Evolutionary conservation across 2,113 vertebrate genomes (phyloP), one percentile per base, ranked within the genome.

Genomic region (Piprites chloris): DNA sequence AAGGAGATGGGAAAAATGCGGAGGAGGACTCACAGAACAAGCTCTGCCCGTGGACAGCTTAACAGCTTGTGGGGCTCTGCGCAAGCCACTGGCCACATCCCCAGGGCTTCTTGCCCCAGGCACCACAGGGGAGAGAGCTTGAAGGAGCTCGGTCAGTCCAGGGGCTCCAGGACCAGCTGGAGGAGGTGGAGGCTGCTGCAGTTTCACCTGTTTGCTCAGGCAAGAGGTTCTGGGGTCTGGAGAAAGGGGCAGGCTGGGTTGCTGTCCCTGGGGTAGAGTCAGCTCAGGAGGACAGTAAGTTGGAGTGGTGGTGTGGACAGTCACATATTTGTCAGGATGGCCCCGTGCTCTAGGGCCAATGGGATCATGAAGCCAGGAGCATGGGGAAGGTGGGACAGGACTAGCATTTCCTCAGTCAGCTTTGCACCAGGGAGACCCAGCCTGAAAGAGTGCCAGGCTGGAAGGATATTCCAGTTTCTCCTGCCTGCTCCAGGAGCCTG

Each of bases 281-380:
- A 53, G 13, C n/a, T 35, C 67, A 85, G 23, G 14, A 53, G 24
- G 15, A 75, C 5, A 86, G 32, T 24, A 41, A 47, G 23, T 9
- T 28, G 39, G 18, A 77, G 15, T 2, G 1, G 30, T 56, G 41
- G 42, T 84, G 12, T 44, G 28, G 37, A 90, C 32, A 22, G 28
- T 22, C 1, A 1, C 0, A 0, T 9, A 27, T 50, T 39, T 88
- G 53, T 41, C 63, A 73, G 49, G 72, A 33, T 52, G 6, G 33
- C 4, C 30, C 30, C 49, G 33, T 35, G 44, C 58, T 72, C 16
- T 49, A 65, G 33, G 5, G 14, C 18, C 37, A 53, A 42, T 5
- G 15, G 66, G 17, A 76, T 30, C 2, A 0, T 42, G 52, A 86
- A 69, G 39, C 74, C 27, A 35, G 19, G 39, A 71, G 7, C 0